Evolutionary conservation across 1,140 invertebrate genomes (phyloP), one percentile per base, ranked within the genome.

Genomic region (Gryllus bimaculatus): DNA sequence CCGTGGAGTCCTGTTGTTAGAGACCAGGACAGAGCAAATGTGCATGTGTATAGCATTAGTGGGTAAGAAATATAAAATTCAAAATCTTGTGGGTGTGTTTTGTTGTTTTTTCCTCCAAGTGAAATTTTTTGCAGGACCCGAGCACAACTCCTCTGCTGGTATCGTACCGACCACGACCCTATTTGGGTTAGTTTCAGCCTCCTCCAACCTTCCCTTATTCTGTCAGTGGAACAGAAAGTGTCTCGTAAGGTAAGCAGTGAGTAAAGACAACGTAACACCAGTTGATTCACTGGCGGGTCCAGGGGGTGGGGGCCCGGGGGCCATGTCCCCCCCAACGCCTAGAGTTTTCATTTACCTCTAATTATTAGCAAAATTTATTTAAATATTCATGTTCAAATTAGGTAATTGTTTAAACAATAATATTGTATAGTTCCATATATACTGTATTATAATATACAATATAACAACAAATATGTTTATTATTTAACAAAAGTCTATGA

Each of bases 1-100:
- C 94, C 94, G 12, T 95, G 94, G 94, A 92, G 92, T 85, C 94
- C 94, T 48, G 87, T 92, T 79, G 89, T 92, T 26, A 91, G 91
- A 84, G 93, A 95, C 84, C 90, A 92, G 82, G 93, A 95, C 85
- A 88, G 92, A 82, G 93, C 93, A 49, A 95, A 95, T 86, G 89
- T 95, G 79, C 92, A 93, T 85, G 86, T 95, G 7, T 92, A 94
- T 82, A 88, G 88, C 80, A 82, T 91, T 66, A 87, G 84, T 80
- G 87, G 88, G 88, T 89, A 84, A 81, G 80, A 79, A 75, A 8
- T 39, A 8, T 74, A 39, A 6, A 7, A 66, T 47, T 48, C 78
- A 75, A 26, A 12, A 20, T 15, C 26, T 74, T 13, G 8, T 2
- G 26, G 26, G 26, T 2, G 26, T 39, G n/a, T 39, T 1, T 39